Percentiles rank a stretch among this genome's conserved stretches.
Conservation (phyloP, 2,113 vertebrate genomes). For the Ivindomyrus marchei region DNA sequence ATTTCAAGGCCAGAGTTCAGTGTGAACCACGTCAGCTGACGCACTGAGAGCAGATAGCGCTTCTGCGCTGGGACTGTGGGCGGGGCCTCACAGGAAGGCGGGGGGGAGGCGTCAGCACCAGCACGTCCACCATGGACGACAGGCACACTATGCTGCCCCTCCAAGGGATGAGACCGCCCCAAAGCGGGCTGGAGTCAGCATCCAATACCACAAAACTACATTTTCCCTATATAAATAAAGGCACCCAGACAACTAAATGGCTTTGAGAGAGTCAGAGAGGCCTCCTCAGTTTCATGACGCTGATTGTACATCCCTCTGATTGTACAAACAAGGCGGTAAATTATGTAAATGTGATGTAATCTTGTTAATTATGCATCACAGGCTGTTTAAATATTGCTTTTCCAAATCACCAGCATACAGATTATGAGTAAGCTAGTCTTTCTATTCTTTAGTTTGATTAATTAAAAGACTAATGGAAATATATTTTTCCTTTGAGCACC, state of each 20-base stretch:
- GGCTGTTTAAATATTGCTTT: conserved; percentile 7
- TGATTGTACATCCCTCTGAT: not conserved
- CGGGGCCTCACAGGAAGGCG: not conserved
- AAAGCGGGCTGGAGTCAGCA: not conserved
- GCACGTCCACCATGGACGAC: not conserved
- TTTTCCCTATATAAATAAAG: not conserved
- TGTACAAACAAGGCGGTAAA: not conserved
- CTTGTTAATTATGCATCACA: not conserved
- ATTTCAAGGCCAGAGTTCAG: conserved; percentile 1
- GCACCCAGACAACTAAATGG: not conserved
- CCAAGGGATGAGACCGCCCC: not conserved
- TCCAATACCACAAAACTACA: not conserved
- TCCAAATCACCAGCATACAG: not conserved
- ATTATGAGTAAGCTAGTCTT: not conserved
- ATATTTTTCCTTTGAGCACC: not conserved
- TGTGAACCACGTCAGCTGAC: not conserved
- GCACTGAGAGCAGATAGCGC: not conserved
- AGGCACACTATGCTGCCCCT: not conserved
- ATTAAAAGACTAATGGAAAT: not conserved
- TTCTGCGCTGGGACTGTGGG: not conserved
- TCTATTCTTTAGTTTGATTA: conserved; percentile 1
- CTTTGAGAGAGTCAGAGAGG: not conserved
- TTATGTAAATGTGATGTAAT: conserved; percentile 15
- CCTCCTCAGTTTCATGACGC: not conserved
- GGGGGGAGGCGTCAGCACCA: not conserved